A percentile compares a stretch with the other conserved stretches of the same genome.
phyloP scores from a whole-genome alignment of 1,140 invertebrate species.

The Trissolcus basalis region DNA sequence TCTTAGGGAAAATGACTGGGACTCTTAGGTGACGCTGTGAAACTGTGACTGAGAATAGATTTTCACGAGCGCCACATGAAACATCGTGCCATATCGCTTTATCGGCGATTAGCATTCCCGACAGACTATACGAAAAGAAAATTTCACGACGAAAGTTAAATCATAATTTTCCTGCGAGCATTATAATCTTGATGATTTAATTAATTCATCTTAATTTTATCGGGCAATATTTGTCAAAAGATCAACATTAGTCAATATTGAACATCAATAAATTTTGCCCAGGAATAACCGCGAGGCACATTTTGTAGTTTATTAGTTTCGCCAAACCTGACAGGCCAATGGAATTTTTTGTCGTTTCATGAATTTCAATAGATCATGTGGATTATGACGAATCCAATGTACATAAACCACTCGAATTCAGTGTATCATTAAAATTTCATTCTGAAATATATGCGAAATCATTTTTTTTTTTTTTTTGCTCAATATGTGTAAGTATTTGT shows the following conservation, averaged over 20 bases:
- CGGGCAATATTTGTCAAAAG: too few species aligned
- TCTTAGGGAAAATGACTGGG: too few species aligned
- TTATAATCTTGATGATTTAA: too few species aligned
- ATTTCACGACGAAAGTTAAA: conserved; percentile 45
- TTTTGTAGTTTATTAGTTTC: conserved; percentile 16
- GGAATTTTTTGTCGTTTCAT: conserved; percentile 17
- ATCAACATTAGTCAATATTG: conserved; percentile 34
- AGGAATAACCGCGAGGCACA: conserved; percentile 9
- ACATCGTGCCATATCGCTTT: conserved; percentile 23
- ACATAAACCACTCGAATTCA: too few species aligned
- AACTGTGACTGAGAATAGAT: conserved; percentile 31
- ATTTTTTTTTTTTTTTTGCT: too few species aligned
- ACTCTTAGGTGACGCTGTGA: too few species aligned
- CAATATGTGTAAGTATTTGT: too few species aligned
- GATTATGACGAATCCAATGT: too few species aligned
- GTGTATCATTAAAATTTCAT: too few species aligned
- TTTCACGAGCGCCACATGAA: conserved; percentile 24
- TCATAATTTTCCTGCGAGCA: conserved; percentile 19
- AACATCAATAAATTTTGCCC: conserved; percentile 22
- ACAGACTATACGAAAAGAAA: conserved; percentile 26
- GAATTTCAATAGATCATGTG: conserved; percentile 32
- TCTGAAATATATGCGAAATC: too few species aligned
- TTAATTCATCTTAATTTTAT: too few species aligned
- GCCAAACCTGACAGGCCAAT: conserved; percentile 2
- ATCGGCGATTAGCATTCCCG: conserved; percentile 34